Evolutionary conservation across 2,113 vertebrate species (phyloP), one percentile per base, ranked within the genome.

Genomic region (Hippocampus abdominalis): DNA sequence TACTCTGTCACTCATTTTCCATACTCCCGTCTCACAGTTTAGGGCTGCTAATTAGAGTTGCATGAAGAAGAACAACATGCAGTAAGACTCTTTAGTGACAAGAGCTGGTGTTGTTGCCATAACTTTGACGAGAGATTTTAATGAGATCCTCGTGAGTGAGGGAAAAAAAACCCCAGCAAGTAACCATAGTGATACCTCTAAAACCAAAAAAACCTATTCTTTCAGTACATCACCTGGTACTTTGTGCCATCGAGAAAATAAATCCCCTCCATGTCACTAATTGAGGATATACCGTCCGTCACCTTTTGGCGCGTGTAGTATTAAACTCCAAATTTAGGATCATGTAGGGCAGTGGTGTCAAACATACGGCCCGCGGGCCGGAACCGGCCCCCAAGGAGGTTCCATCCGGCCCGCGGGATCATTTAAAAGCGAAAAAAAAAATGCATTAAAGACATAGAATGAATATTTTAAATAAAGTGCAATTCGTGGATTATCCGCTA

Each of bases 81-180:
- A 42, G 4, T 3, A 29, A 46, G 20, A 59, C 20, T 21, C 9
- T 42, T 49, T 32, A 13, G 67, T 27, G 40, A 74, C 49, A 60
- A 68, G 32, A 74, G 65, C 78, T 77, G 65, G n/a, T 16, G 40
- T 71, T 44, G 8, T 42, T 25, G 3, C 46, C 72, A 29, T 16
- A 16, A 75, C 71, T 61, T 67, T 62, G 66, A 72, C 21, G 25
- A 1, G 23, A 25, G 29, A 25, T 68, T 73, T 81, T 79, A 76
- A 70, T 76, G 75, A 76, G 72, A 54, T n/a, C 46, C 57, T 53
- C 69, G 57, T n/a, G 15, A 5, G 63, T 68, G 71, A 57, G 40
- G 74, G 48, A 42, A 36, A 59, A 42, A 15, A n/a, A 71, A 46
- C 56, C n/a, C n/a, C n/a, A 44, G 36, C 56, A 51, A 39, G 60